Conservation (phyloP, 2,113 vertebrate genomes). For the Ivindomyrus marchei region DNA sequence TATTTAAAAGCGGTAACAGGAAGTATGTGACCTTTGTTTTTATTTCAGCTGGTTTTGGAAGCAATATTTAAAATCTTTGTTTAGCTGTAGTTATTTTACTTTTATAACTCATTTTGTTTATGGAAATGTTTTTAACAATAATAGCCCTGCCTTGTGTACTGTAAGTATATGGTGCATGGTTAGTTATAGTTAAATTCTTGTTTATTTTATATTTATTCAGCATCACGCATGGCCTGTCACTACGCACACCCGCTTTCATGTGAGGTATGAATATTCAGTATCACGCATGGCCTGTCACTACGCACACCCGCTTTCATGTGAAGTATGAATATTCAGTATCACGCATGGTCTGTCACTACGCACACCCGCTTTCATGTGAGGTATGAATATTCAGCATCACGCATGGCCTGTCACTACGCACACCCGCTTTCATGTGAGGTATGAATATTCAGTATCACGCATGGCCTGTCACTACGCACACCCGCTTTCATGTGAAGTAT, state of each 20-base stretch:
- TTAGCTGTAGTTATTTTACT: background rate
- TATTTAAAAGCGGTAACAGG: background rate
- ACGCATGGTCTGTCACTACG: too few species aligned
- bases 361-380: too few species aligned
- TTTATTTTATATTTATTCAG: background rate
- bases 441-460: too few species aligned
- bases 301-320: background rate
- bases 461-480: too few species aligned
- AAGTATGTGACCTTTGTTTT: background rate
- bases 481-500: too few species aligned
- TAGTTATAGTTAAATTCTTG: background rate
- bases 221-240: background rate
- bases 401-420: too few species aligned
- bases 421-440: too few species aligned
- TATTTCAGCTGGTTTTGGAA: background rate
- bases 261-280: background rate
- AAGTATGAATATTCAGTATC: background rate
- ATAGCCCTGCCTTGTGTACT: background rate
- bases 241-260: background rate
- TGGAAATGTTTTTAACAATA: background rate
- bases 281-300: background rate
- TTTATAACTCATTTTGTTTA: background rate
- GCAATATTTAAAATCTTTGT: background rate
- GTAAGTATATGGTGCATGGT: background rate
- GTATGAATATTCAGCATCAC: too few species aligned